These are phyloP conservation scores for Aspidapion aeneum DNA, from an alignment of 2,888 invertebrate species.

Conservation along the genomic window DNA sequence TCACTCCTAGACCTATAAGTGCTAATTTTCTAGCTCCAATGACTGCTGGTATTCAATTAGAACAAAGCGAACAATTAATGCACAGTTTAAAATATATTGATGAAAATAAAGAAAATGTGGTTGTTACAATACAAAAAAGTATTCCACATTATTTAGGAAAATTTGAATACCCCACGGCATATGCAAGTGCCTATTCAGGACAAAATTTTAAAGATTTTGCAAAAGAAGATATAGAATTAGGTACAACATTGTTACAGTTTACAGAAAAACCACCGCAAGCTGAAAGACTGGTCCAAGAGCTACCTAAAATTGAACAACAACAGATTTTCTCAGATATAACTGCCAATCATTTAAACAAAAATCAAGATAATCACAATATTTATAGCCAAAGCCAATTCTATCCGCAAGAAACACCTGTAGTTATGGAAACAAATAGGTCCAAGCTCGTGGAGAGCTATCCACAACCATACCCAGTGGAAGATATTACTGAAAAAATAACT, in stretches of 20 bases:
- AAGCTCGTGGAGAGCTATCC: slow-evolving; percentile 14
- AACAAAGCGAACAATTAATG: slow-evolving; percentile 41
- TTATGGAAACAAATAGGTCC: neutral
- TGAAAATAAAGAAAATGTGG: slow-evolving; percentile 43
- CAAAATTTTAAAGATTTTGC: slow-evolving; percentile 40
- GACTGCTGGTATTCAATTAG: slow-evolving; percentile 56
- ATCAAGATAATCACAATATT: neutral
- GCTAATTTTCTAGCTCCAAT: slow-evolving; percentile 58
- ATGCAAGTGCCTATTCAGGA: slow-evolving; percentile 39
- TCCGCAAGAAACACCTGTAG: slow-evolving; percentile 47
- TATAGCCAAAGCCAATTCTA: slow-evolving; percentile 26
- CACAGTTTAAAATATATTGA: slow-evolving; percentile 14
- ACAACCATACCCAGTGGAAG: slow-evolving; percentile 37
- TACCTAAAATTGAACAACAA: slow-evolving; percentile 21
- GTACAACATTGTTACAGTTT: slow-evolving; percentile 41
- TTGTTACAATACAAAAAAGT: slow-evolving; percentile 64
- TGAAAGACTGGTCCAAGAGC: slow-evolving; percentile 33
- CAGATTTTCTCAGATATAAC: slow-evolving; percentile 22
- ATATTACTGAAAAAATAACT: slow-evolving; percentile 47
- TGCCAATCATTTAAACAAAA: slow-evolving; percentile 36
- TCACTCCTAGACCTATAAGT: slow-evolving; percentile 55
- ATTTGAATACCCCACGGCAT: slow-evolving; percentile 48
- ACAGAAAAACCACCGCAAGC: slow-evolving; percentile 31
- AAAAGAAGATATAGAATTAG: slow-evolving; percentile 48
- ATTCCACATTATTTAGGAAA: slow-evolving; percentile 53